phyloP scores from a whole-genome alignment of 2,797 vertebrate genomes.

The Acropternis orthonyx region DNA sequence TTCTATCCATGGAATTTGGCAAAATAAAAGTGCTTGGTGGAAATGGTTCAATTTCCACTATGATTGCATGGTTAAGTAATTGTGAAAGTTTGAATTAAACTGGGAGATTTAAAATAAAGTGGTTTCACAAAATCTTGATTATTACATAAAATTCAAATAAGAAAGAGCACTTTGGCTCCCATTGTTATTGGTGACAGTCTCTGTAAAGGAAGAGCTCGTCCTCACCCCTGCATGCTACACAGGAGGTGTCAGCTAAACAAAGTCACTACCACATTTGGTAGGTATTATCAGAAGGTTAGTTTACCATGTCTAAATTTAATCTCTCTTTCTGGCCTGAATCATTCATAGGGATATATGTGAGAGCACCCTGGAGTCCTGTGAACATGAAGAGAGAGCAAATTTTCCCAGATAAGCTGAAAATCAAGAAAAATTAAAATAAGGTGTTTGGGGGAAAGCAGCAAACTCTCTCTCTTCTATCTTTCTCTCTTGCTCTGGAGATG shows the following conservation, averaged over 20 bases:
- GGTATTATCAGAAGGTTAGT: background rate
- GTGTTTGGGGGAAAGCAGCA: background rate
- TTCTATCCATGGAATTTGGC: background rate
- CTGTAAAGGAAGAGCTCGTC: background rate
- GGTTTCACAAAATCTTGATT: background rate
- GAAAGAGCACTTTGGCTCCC: background rate
- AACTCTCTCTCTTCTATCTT: background rate
- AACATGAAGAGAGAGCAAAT: background rate
- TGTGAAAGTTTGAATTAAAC: background rate
- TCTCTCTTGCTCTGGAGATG: background rate
- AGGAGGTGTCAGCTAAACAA: background rate
- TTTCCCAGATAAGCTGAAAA: background rate
- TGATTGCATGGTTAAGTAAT: background rate
- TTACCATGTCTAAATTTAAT: background rate
- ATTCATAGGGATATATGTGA: background rate
- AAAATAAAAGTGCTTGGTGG: background rate
- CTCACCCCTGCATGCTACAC: fast-evolving
- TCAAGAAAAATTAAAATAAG: background rate
- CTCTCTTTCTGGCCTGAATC: background rate
- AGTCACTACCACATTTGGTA: background rate
- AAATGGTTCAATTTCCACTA: background rate
- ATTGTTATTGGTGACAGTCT: fast-evolving
- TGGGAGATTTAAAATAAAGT: background rate
- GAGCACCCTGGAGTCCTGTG: background rate
- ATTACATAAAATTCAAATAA: background rate